Evolutionary conservation across 1,140 invertebrate genomes (phyloP).

Genomic region (Orussus abietinus): DNA sequence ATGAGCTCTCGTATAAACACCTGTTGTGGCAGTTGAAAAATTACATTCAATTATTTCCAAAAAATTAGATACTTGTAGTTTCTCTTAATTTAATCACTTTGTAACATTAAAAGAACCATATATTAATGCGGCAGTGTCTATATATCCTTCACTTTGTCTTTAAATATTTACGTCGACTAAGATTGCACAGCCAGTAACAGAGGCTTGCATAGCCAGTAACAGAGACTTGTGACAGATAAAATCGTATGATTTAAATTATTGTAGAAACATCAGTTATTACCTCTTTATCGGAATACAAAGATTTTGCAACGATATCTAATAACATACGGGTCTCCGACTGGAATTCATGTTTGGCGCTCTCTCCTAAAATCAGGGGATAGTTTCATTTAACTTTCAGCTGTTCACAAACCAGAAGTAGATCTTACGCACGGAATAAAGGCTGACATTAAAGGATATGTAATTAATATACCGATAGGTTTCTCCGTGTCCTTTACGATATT

Average conservation of each 20-base stretch:
- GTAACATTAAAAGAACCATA: too few species aligned
- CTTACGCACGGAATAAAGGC: not conserved
- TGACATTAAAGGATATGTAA: constrained; percentile 12
- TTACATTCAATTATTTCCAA: constrained; percentile 4
- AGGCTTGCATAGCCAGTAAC: too few species aligned
- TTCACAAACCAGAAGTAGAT: not conserved
- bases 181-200: too few species aligned
- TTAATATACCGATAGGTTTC: constrained; percentile 55
- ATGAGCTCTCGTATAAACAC: constrained; percentile 94
- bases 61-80: too few species aligned
- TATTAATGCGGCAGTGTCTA: too few species aligned
- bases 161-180: too few species aligned
- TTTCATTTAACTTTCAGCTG: constrained; percentile 1
- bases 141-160: too few species aligned
- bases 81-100: too few species aligned
- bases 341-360: constrained; percentile 72
- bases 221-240: too few species aligned
- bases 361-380: constrained; percentile 35
- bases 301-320: constrained; percentile 94
- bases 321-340: constrained; percentile 95
- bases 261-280: constrained; percentile 50
- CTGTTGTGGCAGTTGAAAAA: constrained; percentile 44
- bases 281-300: constrained; percentile 96
- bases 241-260: constrained; percentile 1
- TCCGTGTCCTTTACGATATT: constrained; percentile 57